These are phyloP conservation scores for Drosophila triauraria DNA, from an alignment of 1,140 invertebrate species.

Conservation along the genomic window DNA sequence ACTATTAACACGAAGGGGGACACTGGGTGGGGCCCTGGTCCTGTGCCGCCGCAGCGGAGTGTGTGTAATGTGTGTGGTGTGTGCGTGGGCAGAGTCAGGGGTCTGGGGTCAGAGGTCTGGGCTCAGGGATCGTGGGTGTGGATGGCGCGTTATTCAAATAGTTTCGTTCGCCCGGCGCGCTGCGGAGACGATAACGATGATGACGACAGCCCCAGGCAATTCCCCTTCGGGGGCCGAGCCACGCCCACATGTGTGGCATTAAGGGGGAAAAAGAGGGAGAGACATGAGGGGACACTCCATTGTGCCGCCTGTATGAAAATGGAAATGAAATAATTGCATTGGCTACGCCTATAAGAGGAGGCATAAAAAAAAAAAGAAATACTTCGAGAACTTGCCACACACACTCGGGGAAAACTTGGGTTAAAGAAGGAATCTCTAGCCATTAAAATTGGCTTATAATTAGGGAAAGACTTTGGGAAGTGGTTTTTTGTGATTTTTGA, in stretches of 20 bases:
- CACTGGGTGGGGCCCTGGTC: constrained; percentile 18
- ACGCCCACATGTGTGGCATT: constrained; percentile 35
- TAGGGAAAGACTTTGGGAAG: fast-evolving
- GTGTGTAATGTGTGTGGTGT: constrained; percentile 9
- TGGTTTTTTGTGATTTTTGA: background rate
- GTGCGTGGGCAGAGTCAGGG: constrained; percentile 15
- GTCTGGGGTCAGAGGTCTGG: background rate
- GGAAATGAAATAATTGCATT: constrained; percentile 79
- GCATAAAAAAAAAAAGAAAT: constrained; percentile 34
- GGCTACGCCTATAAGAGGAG: constrained; percentile 62
- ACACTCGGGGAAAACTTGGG: background rate
- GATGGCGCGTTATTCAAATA: constrained; percentile 78
- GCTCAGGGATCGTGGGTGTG: constrained; percentile 43
- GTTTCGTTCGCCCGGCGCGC: constrained; percentile 65
- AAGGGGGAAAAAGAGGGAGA: no score
- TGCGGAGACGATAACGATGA: constrained; percentile 46
- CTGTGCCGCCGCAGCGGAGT: background rate
- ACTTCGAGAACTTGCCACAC: background rate
- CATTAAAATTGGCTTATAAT: background rate
- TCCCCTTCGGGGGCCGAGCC: constrained; percentile 42
- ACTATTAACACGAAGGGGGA: constrained; percentile 72
- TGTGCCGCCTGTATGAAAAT: constrained; percentile 50
- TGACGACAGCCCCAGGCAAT: constrained; percentile 58
- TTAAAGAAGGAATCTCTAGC: background rate
- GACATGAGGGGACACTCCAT: background rate